A percentile compares a stretch with the other conserved stretches of the same genome.
These are phyloP conservation scores for Tychaedon coryphoeus DNA, from an alignment of 2,113 vertebrate genomes.

Conservation along the genomic window DNA sequence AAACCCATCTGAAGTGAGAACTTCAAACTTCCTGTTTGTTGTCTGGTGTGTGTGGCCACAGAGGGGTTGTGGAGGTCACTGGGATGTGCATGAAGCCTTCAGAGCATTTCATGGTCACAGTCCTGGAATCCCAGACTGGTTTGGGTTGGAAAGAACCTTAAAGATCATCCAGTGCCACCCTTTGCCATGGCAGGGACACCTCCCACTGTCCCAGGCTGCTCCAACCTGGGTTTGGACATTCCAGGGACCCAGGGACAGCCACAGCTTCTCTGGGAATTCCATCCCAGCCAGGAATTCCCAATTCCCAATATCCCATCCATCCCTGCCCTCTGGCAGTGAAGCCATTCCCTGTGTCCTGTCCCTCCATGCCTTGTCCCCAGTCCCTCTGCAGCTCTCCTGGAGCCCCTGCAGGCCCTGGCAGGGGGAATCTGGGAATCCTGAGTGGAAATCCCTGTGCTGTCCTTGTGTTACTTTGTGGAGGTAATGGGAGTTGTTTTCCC, in stretches of 20 bases:
- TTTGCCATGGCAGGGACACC: background rate
- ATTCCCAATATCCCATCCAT: background rate
- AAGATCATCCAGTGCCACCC: accelerated
- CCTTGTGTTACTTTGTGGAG: background rate
- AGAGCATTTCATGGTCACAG: background rate
- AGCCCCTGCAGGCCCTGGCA: background rate
- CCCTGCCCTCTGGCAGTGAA: background rate
- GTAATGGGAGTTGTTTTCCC: background rate
- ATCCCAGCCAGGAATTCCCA: background rate
- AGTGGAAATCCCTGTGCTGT: background rate
- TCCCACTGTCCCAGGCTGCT: background rate
- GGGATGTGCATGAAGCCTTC: background rate
- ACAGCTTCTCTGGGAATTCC: background rate
- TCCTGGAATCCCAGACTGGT: background rate
- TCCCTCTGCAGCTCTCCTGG: background rate
- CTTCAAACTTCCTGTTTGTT: accelerated
- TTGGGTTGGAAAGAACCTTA: background rate
- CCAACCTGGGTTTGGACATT: background rate
- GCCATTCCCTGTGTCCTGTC: background rate
- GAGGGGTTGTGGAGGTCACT: background rate
- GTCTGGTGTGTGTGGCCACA: accelerated
- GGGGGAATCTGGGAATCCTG: background rate
- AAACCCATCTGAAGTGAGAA: background rate
- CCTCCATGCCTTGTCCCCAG: background rate
- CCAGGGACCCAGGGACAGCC: background rate